phyloP scores from a whole-genome alignment of 1,140 invertebrate species.

The Cyphomyrmex costatus region DNA sequence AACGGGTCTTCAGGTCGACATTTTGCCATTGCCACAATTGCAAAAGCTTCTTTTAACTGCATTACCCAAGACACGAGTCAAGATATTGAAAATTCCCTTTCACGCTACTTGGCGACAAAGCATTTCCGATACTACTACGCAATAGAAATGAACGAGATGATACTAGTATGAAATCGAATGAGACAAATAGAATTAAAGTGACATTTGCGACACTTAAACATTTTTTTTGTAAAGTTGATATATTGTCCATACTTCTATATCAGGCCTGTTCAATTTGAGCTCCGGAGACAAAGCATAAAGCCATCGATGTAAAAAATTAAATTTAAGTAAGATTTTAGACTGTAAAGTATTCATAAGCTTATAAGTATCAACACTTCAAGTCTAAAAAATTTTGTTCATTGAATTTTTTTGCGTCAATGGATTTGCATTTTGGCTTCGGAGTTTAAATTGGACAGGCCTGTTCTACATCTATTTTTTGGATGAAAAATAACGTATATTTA shows the following conservation, averaged over 20 bases:
- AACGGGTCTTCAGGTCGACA: slow-evolving; percentile 90
- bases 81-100: slow-evolving; percentile 93
- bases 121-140: slow-evolving; percentile 88
- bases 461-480: slow-evolving; percentile 61
- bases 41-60: slow-evolving; percentile 91
- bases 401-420: too few relatives aligned
- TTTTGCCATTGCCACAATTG: slow-evolving; percentile 91
- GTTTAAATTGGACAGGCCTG: too few relatives aligned
- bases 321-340: too few relatives aligned
- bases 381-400: too few relatives aligned
- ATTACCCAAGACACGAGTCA: slow-evolving; percentile 91
- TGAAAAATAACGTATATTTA: slow-evolving; percentile 72
- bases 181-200: slow-evolving; percentile 3
- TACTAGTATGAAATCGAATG: slow-evolving; percentile 44
- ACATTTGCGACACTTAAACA: slow-evolving; percentile 29
- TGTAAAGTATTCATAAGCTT: too few relatives aligned
- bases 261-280: too few relatives aligned
- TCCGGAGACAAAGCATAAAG: too few relatives aligned
- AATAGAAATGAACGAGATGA: slow-evolving; percentile 70
- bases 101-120: slow-evolving; percentile 92
- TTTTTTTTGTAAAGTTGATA: slow-evolving; percentile 46
- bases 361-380: too few relatives aligned
- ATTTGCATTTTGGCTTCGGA: too few relatives aligned
- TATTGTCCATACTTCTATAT: slow-evolving; percentile 57
- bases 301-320: too few relatives aligned